These are phyloP conservation scores for Tortricodes alternella DNA, from an alignment of 2,888 invertebrate species.

Conservation along the genomic window DNA sequence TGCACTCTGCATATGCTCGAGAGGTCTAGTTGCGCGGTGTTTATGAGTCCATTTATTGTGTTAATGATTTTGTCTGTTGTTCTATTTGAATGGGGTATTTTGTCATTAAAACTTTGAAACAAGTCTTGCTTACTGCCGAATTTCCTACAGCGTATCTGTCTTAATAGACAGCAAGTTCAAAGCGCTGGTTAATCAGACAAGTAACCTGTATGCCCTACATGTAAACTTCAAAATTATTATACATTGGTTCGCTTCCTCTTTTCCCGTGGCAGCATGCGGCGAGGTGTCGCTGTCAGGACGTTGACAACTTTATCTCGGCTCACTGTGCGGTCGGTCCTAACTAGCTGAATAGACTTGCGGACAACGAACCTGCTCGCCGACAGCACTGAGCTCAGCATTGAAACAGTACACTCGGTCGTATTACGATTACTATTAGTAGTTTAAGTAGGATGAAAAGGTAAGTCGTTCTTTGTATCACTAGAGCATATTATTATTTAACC, in stretches of 20 bases:
- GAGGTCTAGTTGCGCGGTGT: no score
- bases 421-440: not conserved
- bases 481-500: no score
- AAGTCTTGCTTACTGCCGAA: no score
- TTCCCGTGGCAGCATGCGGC: constrained; percentile 3
- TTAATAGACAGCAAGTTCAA: no score
- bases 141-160: no score
- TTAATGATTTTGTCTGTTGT: no score
- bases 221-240: not conserved
- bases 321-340: constrained; percentile 52
- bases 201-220: not conserved
- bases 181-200: not conserved
- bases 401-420: not conserved
- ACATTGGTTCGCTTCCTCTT: constrained; percentile 10
- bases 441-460: not conserved
- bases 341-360: constrained; percentile 44
- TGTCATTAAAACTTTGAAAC: no score
- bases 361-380: constrained; percentile 37
- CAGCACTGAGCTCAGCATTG: constrained; percentile 4
- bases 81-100: no score
- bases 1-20: no score
- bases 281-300: constrained; percentile 46
- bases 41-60: no score
- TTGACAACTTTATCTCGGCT: constrained; percentile 62
- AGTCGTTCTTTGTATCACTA: no score